Evolutionary conservation across 2,797 vertebrate species (phyloP), one percentile per base, ranked within the genome.

Genomic region (Ispidina picta): DNA sequence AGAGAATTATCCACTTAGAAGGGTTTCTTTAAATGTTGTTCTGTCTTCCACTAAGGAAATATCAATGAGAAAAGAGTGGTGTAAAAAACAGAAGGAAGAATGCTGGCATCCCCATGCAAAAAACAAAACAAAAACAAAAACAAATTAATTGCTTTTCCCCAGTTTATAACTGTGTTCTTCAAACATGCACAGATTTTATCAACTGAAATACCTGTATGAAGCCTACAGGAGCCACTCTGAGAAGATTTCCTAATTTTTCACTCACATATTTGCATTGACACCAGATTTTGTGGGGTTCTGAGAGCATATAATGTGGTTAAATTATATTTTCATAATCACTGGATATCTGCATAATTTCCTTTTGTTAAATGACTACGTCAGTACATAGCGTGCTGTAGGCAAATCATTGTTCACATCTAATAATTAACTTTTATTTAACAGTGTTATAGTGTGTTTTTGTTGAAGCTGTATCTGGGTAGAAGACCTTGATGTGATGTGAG

Each of bases 401-500:
- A 83, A 64, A 69, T 66, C 79, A 26, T 15, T 46, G 33, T 13
- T 93, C 73, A 83, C 83, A 15, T 86, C 70, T 76, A 20, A 78
- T 89, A 68, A 93, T 95, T 85, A 89, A 64, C 31, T 89, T 21
- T 68, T 68, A 44, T 87, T 91, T 46, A 77, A 91, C 78, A 58
- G 37, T 0, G 0, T 12, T 83, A n/a, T 29, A 37, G 63, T 18
- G 37, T 55, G 21, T 8, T 79, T 68, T 63, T 90, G 48, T 41
- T 25, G 62, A 70, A 84, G 56, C 0, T 80, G 29, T 41, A 13
- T 22, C 35, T 71, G 66, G n/a, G n/a, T 70, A 88, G 51, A 59
- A 73, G 85, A 71, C 35, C 52, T 92, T 66, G 72, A 41, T 60
- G 76, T 16, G 39, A 56, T 55, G 54, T 28, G 51, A 83, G 37